These are phyloP conservation scores for Drosophila grimshawi DNA, from an alignment of 1,140 invertebrate genomes.

Conservation along the genomic window DNA sequence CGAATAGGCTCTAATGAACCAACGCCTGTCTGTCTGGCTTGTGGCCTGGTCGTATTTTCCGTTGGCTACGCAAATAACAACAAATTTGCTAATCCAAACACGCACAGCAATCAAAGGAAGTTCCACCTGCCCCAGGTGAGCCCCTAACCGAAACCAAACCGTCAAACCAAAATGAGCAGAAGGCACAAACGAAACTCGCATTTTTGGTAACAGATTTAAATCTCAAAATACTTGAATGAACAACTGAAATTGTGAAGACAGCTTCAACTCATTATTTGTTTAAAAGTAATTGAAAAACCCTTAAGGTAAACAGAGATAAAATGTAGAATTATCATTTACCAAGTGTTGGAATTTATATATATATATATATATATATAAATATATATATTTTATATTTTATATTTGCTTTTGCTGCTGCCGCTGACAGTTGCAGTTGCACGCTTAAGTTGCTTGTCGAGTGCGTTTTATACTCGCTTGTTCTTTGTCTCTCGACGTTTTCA, in stretches of 20 bases:
- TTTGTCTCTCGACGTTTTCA: conserved; percentile 31
- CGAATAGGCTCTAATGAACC: conserved; percentile 17
- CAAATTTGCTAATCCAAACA: conserved; percentile 42
- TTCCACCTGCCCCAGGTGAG: conserved; percentile 29
- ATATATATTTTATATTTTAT: neutral
- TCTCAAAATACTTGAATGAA: neutral
- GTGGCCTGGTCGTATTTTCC: conserved; percentile 2
- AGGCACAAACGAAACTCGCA: neutral
- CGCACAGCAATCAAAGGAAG: conserved; percentile 24
- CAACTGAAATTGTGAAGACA: conserved; percentile 28
- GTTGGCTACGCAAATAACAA: conserved; percentile 14
- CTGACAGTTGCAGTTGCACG: conserved; percentile 30
- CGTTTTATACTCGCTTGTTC: conserved; percentile 19
- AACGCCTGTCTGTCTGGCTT: neutral
- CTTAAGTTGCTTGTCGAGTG: conserved; percentile 30
- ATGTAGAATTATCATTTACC: conserved; percentile 22
- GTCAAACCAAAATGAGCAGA: neutral
- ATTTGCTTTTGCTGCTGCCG: neutral
- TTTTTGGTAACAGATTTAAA: neutral
- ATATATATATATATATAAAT: no score
- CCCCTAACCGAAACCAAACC: neutral
- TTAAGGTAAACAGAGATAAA: neutral
- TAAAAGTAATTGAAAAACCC: conserved; percentile 28
- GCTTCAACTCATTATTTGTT: conserved; percentile 8
- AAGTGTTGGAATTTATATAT: conserved; percentile 10